These are phyloP conservation scores for Propithecus perrieri DNA, from an alignment of 2,797 vertebrate genomes.

Conservation along the genomic window DNA sequence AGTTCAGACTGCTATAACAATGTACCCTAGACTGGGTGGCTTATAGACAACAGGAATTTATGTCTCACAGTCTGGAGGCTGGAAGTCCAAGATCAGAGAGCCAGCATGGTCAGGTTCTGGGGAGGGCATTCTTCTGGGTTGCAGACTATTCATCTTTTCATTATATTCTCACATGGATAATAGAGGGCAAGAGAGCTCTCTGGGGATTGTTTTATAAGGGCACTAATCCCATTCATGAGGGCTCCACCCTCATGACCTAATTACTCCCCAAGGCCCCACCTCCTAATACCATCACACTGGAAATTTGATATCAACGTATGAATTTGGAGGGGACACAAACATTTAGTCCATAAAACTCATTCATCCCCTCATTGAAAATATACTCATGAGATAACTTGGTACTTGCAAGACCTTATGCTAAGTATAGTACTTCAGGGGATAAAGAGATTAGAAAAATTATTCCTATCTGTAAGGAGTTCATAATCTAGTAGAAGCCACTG, in stretches of 20 bases:
- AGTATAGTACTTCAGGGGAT: not conserved
- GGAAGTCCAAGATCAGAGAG: not conserved
- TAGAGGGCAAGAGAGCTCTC: not conserved
- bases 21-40: not conserved
- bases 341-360: not conserved
- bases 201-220: not conserved
- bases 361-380: not conserved
- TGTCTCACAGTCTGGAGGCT: not conserved
- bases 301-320: not conserved
- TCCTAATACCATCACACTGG: not conserved
- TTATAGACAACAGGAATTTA: not conserved
- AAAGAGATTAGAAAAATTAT: not conserved
- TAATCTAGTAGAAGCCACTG: not conserved
- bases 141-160: not conserved
- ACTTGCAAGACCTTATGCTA: not conserved
- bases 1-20: not conserved
- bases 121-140: not conserved
- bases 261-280: no score
- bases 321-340: not conserved
- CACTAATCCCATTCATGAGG: not conserved
- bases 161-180: not conserved
- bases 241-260: not conserved
- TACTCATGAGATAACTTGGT: not conserved
- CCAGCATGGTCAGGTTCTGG: not conserved
- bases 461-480: not conserved